A percentile compares a stretch with the other conserved stretches of the same genome.
Evolutionary conservation across 2,888 invertebrate genomes (phyloP).

Genomic region (Minunthozetes semirufus): DNA sequence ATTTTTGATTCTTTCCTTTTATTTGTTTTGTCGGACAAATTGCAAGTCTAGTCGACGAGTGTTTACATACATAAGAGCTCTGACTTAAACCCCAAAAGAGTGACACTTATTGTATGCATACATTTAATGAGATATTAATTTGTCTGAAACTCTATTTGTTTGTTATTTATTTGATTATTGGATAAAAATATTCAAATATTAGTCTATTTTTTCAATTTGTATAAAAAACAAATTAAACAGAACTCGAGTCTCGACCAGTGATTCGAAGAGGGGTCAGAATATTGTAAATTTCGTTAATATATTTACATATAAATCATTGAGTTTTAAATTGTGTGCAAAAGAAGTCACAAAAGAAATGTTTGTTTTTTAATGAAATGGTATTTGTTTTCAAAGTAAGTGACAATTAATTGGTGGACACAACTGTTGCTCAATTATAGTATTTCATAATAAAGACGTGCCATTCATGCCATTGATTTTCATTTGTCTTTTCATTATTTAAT

Average conservation of each 20-base stretch:
- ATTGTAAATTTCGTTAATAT: not conserved
- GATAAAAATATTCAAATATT: slow-evolving; percentile 1
- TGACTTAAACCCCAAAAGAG: not conserved
- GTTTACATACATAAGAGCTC: not conserved
- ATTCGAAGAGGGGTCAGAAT: not conserved
- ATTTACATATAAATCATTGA: not conserved
- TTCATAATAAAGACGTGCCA: slow-evolving; percentile 21
- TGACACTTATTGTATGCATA: not conserved
- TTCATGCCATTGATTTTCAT: not conserved
- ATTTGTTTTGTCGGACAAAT: no score
- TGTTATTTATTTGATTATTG: slow-evolving; percentile 2
- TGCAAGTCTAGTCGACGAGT: no score
- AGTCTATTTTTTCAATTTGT: slow-evolving; percentile 23
- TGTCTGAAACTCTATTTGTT: slow-evolving; percentile 23
- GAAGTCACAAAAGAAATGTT: not conserved
- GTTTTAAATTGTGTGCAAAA: no score
- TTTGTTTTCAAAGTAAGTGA: not conserved
- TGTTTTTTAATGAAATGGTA: not conserved
- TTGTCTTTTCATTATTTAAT: no score
- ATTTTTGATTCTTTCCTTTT: no score
- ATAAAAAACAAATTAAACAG: not conserved
- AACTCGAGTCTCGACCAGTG: not conserved
- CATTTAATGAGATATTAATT: not conserved
- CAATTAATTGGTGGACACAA: not conserved
- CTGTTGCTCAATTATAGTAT: slow-evolving; percentile 12